These are phyloP conservation scores for Grallaria varia DNA, from an alignment of 2,113 vertebrate species.

Conservation along the genomic window DNA sequence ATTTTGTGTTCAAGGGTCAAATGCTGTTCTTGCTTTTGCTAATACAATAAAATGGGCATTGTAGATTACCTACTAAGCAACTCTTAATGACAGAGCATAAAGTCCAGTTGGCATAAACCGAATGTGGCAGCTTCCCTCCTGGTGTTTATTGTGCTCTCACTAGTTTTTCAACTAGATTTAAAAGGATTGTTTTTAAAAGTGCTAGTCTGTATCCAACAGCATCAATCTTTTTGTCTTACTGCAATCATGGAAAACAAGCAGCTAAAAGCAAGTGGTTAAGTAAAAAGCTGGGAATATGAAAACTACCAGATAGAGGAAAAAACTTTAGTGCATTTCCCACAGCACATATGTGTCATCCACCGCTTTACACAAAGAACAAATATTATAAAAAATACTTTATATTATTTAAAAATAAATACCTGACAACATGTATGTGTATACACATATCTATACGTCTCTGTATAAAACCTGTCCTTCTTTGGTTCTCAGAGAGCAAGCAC, in stretches of 20 bases:
- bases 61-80: background rate
- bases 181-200: background rate
- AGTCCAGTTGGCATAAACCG: background rate
- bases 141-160: background rate
- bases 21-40: background rate
- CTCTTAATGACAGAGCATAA: background rate
- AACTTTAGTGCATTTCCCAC: slow-evolving; percentile 36
- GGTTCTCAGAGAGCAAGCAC: background rate
- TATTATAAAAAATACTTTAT: background rate
- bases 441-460: background rate
- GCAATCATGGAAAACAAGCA: background rate
- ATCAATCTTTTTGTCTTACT: background rate
- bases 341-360: background rate
- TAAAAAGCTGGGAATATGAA: background rate
- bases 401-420: background rate
- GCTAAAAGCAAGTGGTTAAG: background rate
- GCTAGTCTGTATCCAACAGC: background rate
- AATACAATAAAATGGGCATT: background rate
- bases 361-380: background rate
- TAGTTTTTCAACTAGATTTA: background rate
- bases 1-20: background rate
- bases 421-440: background rate
- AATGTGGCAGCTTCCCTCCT: background rate
- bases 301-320: background rate
- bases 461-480: background rate